Percentiles rank a stretch among this genome's conserved stretches.
Evolutionary conservation across 2,888 invertebrate species (phyloP).

Genomic region (Coronaproctus castanopsis): DNA sequence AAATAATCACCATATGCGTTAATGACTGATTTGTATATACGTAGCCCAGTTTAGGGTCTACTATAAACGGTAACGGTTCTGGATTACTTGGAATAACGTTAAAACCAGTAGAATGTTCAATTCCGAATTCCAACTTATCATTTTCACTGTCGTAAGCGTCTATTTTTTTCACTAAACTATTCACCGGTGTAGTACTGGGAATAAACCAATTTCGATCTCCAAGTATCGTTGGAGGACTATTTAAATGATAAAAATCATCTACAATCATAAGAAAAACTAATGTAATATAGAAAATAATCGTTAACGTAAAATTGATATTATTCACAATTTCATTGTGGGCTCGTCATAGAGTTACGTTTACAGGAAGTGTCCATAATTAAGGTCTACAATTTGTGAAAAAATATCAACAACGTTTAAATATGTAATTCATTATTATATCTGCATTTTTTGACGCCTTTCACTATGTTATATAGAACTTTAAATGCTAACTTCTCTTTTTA

Average conservation of each 20-base stretch:
- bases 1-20: slow-evolving; percentile 43
- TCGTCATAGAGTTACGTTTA: too few relatives aligned
- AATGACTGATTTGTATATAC: slow-evolving; percentile 62
- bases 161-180: slow-evolving; percentile 46
- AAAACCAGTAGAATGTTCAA: slow-evolving; percentile 35
- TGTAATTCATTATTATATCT: too few relatives aligned
- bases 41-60: slow-evolving; percentile 51
- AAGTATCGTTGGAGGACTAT: slow-evolving; percentile 40
- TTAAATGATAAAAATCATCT: background rate
- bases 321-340: too few relatives aligned
- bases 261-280: background rate
- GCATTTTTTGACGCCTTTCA: too few relatives aligned
- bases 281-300: background rate
- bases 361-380: too few relatives aligned
- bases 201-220: slow-evolving; percentile 46
- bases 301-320: too few relatives aligned
- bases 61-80: slow-evolving; percentile 46
- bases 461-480: too few relatives aligned
- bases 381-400: too few relatives aligned
- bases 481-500: too few relatives aligned
- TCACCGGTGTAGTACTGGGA: slow-evolving; percentile 46
- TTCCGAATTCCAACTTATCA: slow-evolving; percentile 45
- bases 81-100: slow-evolving; percentile 25
- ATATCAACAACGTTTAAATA: too few relatives aligned
- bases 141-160: slow-evolving; percentile 36